Percentiles rank a stretch among this genome's conserved stretches.
Conservation (phyloP, 2,797 vertebrate genomes). For the Onychomys torridus region DNA sequence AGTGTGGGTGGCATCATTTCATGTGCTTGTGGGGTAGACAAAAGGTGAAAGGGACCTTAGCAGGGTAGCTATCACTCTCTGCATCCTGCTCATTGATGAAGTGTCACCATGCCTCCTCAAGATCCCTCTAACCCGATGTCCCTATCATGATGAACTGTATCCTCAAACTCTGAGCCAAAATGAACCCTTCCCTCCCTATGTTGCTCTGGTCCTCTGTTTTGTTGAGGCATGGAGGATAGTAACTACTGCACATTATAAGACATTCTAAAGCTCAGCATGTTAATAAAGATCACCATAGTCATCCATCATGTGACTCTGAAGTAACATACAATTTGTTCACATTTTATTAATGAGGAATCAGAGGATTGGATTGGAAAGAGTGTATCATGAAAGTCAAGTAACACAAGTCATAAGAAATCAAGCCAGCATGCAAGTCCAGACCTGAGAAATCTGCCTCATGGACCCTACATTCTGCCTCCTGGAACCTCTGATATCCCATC, state of each 20-base stretch:
- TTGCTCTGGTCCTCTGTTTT: background rate
- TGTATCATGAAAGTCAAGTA: background rate
- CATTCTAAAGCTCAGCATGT: background rate
- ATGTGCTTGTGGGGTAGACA: background rate
- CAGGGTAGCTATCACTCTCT: background rate
- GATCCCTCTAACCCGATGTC: background rate
- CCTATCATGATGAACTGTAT: background rate
- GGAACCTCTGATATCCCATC: background rate
- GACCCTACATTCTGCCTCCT: background rate
- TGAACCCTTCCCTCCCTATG: background rate
- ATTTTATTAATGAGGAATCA: slow-evolving; percentile 5
- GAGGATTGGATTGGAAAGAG: background rate
- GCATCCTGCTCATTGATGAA: background rate
- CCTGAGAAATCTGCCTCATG: background rate
- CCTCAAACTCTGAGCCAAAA: background rate
- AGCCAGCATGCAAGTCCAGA: background rate
- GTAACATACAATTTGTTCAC: background rate
- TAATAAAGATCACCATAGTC: background rate
- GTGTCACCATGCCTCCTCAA: background rate
- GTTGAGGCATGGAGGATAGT: background rate
- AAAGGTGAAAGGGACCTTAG: background rate
- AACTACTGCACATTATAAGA: background rate
- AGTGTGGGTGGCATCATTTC: background rate
- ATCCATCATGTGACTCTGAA: background rate
- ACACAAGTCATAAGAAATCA: background rate